Base-by-base conservation (phyloP, 2,888 invertebrate species). In the Leptodirus hochenwartii region DNA sequence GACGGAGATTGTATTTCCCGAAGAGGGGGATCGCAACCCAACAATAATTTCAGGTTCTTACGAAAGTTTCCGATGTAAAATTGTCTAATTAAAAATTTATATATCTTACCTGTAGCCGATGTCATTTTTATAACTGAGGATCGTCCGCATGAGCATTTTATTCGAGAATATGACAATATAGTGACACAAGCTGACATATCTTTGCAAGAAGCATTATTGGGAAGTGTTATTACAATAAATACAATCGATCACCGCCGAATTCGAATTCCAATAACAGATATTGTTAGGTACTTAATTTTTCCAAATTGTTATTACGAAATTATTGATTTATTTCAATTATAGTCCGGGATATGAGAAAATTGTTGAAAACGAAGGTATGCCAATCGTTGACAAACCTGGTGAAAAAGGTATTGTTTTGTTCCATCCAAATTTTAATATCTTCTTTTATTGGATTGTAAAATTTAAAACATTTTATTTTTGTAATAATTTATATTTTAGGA, bases 11-110 rank as follows among this genome's bases (percentile, higher is more conserved):
- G 58, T 62, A 36, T 84, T 82, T 46, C 69, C 69, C 20, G 75
- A 77, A 44, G 79, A 79, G 52, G 84, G 84, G 1, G 82, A 87
- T 50, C 75, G 79, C 42, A 70, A 71, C 15, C 73, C 78, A 0
- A 70, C 71, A 3, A 67, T 68, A 42, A 70, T 74, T 39, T 71
- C 77, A 36, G 64, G 66, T n/a, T n/a, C n/a, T n/a, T n/a, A n/a
- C n/a, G n/a, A n/a, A n/a, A n/a, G n/a, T n/a, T n/a, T n/a, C n/a
- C n/a, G n/a, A n/a, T n/a, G n/a, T 32, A 27, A 30, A 13, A 25
- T 5, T 31, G 12, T 31, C 23, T 39, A 42, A 20, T 20, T 20
- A 20, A 20, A 20, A 20, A 8, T 6, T n/a, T n/a, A n/a, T n/a
- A n/a, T n/a, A n/a, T n/a, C 9, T 30, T 28, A 32, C 47, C 58